Conservation (phyloP, 2,797 vertebrate genomes). For the Mus minutoides region DNA sequence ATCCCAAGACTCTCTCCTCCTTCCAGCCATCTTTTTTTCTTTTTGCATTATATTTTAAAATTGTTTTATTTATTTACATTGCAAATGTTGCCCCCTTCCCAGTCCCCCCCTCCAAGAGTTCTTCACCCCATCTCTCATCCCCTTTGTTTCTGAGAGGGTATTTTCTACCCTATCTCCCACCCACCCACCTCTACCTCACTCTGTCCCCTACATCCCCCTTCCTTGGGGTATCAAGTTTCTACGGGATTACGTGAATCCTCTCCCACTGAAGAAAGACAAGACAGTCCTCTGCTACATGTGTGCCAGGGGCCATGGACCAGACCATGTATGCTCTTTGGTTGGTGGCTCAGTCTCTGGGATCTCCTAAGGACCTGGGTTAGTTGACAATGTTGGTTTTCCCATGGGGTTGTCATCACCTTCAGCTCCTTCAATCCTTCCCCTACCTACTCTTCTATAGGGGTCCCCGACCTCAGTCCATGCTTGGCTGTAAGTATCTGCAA, state of each 20-base stretch:
- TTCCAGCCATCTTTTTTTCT: not conserved
- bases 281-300: not conserved
- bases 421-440: not conserved
- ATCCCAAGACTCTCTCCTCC: not conserved
- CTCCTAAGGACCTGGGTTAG: not conserved
- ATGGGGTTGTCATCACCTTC: not conserved
- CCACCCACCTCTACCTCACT: not conserved
- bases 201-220: not conserved
- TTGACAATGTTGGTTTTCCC: not conserved
- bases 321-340: not conserved
- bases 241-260: not conserved
- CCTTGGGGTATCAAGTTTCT: not conserved
- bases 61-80: not conserved
- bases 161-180: not conserved
- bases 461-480: not conserved
- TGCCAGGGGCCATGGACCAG: too few species aligned
- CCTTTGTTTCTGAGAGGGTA: not conserved
- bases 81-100: not conserved
- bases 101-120: not conserved
- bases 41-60: not conserved
- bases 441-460: not conserved
- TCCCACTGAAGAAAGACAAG: not conserved
- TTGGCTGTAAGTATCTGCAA: not conserved
- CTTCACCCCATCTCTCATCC: not conserved
- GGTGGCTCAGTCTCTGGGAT: not conserved